phyloP scores from a whole-genome alignment of 1,140 invertebrate genomes.

The Periplaneta americana region DNA sequence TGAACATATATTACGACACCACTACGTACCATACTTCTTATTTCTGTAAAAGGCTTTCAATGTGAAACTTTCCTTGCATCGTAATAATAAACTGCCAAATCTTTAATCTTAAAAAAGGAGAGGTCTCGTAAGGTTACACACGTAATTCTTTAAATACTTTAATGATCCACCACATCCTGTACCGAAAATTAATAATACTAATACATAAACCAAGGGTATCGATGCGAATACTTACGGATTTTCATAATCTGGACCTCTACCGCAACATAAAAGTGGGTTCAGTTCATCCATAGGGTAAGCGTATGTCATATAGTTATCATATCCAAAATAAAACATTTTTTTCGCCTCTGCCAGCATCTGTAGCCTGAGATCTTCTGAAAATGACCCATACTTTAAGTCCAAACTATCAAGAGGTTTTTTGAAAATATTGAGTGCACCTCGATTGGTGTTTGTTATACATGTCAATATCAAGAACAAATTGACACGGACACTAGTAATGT shows the following conservation, averaged over 20 bases:
- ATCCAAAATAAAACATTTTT: constrained; percentile 58
- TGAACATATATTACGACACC: no score
- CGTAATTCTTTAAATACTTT: no score
- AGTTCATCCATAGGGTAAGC: constrained; percentile 65
- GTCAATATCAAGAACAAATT: background rate
- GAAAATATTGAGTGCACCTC: constrained; percentile 29
- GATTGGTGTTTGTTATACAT: background rate
- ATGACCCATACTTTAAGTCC: constrained; percentile 41
- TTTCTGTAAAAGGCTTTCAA: no score
- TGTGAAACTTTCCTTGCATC: no score
- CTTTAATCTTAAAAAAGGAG: no score
- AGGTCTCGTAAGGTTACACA: no score
- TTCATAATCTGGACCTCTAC: constrained; percentile 48
- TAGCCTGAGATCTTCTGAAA: constrained; percentile 33
- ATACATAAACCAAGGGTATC: background rate
- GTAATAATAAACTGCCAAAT: no score
- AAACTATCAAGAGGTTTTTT: constrained; percentile 36
- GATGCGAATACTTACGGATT: constrained; percentile 52
- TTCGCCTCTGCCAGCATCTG: constrained; percentile 34
- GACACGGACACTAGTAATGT: background rate
- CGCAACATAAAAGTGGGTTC: constrained; percentile 55
- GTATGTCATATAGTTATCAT: constrained; percentile 58
- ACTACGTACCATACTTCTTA: no score
- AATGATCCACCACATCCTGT: no score
- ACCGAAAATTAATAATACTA: background rate